Conservation (phyloP, 2,797 vertebrate species). For the Macropodus opercularis region DNA sequence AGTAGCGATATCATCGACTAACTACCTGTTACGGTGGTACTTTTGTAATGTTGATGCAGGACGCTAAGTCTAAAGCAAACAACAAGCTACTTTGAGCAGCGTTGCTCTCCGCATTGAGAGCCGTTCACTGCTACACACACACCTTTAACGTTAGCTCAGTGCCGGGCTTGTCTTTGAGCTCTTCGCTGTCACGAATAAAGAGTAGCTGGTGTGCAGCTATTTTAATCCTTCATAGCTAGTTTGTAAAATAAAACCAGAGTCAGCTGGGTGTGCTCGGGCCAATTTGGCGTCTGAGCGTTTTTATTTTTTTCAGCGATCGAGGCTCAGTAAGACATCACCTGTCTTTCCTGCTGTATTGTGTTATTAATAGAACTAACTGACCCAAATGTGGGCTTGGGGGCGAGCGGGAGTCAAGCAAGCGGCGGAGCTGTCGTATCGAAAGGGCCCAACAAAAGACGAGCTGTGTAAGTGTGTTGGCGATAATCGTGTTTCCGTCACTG, state of each 20-base stretch:
- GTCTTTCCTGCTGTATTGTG: constrained; percentile 33
- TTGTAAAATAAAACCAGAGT: background rate
- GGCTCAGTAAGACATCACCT: constrained; percentile 43
- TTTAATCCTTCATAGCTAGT: rapidly evolving
- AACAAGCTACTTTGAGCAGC: background rate
- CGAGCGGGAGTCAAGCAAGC: constrained; percentile 81
- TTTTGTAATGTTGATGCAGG: background rate
- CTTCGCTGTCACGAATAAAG: background rate
- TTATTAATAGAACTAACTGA: constrained; percentile 89
- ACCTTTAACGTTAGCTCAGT: background rate
- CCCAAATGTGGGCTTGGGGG: constrained; percentile 83
- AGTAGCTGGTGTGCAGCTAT: background rate
- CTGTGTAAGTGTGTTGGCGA: constrained; percentile 80
- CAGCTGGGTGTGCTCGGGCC: background rate
- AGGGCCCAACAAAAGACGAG: constrained; percentile 86
- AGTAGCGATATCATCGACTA: background rate
- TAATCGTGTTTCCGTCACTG: background rate
- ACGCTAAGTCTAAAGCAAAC: background rate
- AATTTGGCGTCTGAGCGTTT: too few relatives aligned
- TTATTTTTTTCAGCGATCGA: constrained; percentile 15
- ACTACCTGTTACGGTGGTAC: background rate
- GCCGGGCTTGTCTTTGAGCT: background rate
- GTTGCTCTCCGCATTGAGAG: background rate
- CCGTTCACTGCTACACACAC: background rate
- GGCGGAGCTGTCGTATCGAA: constrained; percentile 84